A percentile compares a stretch with the other conserved stretches of the same genome.
phyloP scores from a whole-genome alignment of 2,888 invertebrate species.

The Myopa testacea region DNA sequence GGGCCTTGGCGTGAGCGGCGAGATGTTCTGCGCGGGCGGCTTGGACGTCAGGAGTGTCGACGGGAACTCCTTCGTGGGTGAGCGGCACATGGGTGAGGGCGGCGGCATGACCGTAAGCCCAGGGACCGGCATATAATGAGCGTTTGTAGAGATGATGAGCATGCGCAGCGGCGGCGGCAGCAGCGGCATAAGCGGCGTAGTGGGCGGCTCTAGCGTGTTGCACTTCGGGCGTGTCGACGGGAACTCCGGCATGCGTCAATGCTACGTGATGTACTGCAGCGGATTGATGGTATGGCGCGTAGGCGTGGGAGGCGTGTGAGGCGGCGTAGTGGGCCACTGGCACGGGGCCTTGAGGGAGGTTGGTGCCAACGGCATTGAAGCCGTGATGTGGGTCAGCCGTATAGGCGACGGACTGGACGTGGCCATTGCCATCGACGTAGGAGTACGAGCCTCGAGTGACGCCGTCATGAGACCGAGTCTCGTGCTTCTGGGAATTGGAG shows the following conservation, averaged over 20 bases:
- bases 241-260: slow-evolving; percentile 66
- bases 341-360: slow-evolving; percentile 73
- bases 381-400: slow-evolving; percentile 75
- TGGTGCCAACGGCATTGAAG: slow-evolving; percentile 76
- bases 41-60: slow-evolving; percentile 71
- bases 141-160: slow-evolving; percentile 69
- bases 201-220: slow-evolving; percentile 71
- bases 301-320: slow-evolving; percentile 61
- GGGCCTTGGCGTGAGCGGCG: slow-evolving; percentile 67
- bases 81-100: slow-evolving; percentile 61
- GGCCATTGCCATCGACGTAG: slow-evolving; percentile 77
- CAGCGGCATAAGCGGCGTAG: slow-evolving; percentile 70
- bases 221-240: slow-evolving; percentile 68
- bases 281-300: slow-evolving; percentile 59
- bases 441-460: slow-evolving; percentile 76
- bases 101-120: slow-evolving; percentile 58
- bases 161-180: slow-evolving; percentile 59
- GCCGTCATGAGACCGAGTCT: slow-evolving; percentile 73
- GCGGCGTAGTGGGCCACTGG: slow-evolving; percentile 57
- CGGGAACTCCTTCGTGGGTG: slow-evolving; percentile 69
- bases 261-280: slow-evolving; percentile 57
- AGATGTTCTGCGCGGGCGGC: slow-evolving; percentile 68
- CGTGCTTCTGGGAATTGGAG: slow-evolving; percentile 75
- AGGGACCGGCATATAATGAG: slow-evolving; percentile 64
- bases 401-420: slow-evolving; percentile 75